Evolutionary conservation across 1,140 invertebrate species (phyloP), one percentile per base, ranked within the genome.

Genomic region (Oreohelix idahoensis): DNA sequence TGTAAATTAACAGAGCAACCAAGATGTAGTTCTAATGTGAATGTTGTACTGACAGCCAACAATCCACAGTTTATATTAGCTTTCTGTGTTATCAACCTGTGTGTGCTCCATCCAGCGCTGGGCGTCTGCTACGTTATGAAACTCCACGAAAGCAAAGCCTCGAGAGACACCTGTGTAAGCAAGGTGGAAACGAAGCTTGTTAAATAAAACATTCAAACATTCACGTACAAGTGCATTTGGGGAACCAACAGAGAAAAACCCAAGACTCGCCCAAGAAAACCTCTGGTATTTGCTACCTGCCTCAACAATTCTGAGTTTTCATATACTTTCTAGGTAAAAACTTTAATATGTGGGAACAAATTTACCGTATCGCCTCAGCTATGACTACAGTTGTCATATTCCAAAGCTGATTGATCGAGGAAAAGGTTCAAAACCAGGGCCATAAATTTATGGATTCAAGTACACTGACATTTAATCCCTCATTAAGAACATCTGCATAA

Each of bases 51-150:
- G 53, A 79, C 77, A 11, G 35, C 13, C 77, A 49, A 63, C 77
- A 42, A 39, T 63, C 63, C 51, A 63, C 77, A 79, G 53, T 79
- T 66, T 79, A 45, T 79, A 35, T 70, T 71, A 66, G 13, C 42
- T 69, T 8, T 77, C 45, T 58, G 58, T 45, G 58, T 85, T 85
- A 83, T 87, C 89, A 96, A 97, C 97, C 96, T 98, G 96, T 95
- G 96, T 97, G 93, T 95, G 94, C 93, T 97, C 96, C 96, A 98
- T 98, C 96, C 97, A 97, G 89, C 95, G 95, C 92, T 95, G 95
- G 88, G 97, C 96, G 94, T 97, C 97, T 93, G 95, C 95, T 91
- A 96, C 94, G 92, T 95, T 95, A 93, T 95, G 94, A 96, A 98
- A 98, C 94, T 98, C 97, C 93, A 98, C 96, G 95, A 98, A 98